Percentiles rank a stretch among this genome's conserved stretches.
Evolutionary conservation across 2,888 invertebrate genomes (phyloP).

Genomic region (Melieria picta): DNA sequence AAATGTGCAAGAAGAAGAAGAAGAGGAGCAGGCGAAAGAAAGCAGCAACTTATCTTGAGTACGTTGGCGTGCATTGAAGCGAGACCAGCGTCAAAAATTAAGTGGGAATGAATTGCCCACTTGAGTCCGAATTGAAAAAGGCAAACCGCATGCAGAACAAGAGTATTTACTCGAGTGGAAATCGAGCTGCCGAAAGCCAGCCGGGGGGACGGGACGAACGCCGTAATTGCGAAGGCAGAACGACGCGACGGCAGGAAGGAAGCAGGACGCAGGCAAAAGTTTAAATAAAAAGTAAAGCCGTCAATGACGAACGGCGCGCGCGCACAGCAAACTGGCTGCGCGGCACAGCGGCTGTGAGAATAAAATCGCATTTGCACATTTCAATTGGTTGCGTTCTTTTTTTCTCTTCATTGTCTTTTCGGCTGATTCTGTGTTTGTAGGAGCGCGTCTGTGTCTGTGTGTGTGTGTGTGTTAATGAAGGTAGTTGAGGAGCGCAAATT

Average conservation of each 20-base stretch:
- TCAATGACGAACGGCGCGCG: neutral
- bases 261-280: too few species aligned
- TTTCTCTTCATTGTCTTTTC: too few species aligned
- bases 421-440: too few species aligned
- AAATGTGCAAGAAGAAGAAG: too few species aligned
- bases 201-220: neutral
- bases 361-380: too few species aligned
- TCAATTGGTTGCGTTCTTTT: too few species aligned
- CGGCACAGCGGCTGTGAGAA: too few species aligned
- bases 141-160: constrained; percentile 14
- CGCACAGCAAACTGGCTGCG: neutral
- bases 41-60: constrained; percentile 17
- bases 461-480: too few species aligned
- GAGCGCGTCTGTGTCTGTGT: too few species aligned
- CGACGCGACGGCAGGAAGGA: too few species aligned
- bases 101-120: constrained; percentile 60
- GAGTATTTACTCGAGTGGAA: constrained; percentile 24
- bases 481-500: too few species aligned
- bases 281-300: too few species aligned
- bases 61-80: constrained; percentile 20
- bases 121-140: constrained; percentile 55
- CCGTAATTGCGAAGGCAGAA: neutral
- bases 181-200: constrained; percentile 4
- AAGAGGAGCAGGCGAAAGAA: constrained; percentile 16
- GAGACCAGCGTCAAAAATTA: constrained; percentile 48